A percentile compares a stretch with the other conserved stretches of the same genome.
These are phyloP conservation scores for Taenioides sp. DNA, from an alignment of 2,797 vertebrate species.

Conservation along the genomic window DNA sequence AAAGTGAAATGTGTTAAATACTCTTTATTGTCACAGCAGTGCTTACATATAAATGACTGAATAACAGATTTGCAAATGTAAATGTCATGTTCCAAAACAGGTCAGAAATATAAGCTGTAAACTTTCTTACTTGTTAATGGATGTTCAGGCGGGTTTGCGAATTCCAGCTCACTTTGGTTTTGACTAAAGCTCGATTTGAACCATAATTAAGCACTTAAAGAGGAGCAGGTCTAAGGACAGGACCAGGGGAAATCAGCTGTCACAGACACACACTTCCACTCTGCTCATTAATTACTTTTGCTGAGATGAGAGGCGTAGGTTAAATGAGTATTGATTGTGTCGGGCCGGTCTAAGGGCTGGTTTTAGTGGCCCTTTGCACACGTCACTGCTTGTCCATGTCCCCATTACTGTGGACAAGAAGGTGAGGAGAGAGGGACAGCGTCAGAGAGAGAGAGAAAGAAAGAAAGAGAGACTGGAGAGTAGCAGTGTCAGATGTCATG, in stretches of 20 bases:
- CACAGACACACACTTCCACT: slow-evolving; percentile 70
- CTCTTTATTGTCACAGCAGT: background rate
- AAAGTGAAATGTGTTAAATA: background rate
- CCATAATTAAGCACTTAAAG: slow-evolving; percentile 74
- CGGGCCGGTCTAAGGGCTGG: slow-evolving; percentile 54
- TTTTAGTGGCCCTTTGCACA: slow-evolving; percentile 70
- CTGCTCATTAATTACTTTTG: slow-evolving; percentile 79
- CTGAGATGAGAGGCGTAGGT: slow-evolving; percentile 62
- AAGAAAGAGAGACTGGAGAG: slow-evolving; percentile 35
- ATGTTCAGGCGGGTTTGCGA: slow-evolving; percentile 18
- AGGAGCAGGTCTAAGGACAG: slow-evolving; percentile 61
- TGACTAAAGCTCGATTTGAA: slow-evolving; percentile 54
- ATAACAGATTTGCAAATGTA: background rate
- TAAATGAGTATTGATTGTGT: slow-evolving; percentile 80
- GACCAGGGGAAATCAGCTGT: slow-evolving; percentile 72
- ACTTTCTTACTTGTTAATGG: background rate
- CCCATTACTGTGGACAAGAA: slow-evolving; percentile 77
- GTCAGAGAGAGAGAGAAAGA: too few species aligned
- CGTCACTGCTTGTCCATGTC: slow-evolving; percentile 74
- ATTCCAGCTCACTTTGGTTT: slow-evolving; percentile 46
- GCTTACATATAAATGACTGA: background rate
- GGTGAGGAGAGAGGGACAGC: slow-evolving; percentile 56
- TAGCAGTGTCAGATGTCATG: slow-evolving; percentile 30
- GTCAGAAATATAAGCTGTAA: background rate
- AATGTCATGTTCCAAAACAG: background rate